Base-by-base conservation (phyloP, 2,113 vertebrate genomes). In the Caranx ignobilis region DNA sequence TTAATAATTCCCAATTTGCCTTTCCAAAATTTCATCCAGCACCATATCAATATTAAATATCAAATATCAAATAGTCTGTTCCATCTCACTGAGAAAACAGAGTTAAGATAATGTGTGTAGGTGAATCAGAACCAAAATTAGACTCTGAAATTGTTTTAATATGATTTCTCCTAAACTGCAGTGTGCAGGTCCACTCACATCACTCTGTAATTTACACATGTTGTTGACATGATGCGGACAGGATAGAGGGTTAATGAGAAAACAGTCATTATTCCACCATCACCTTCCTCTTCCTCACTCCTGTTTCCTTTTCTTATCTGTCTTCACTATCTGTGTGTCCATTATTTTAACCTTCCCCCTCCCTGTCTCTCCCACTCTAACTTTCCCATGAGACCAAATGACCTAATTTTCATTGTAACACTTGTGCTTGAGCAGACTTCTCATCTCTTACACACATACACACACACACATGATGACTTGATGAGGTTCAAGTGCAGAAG, bases 321-420 rank as follows among this genome's bases (percentile, higher is more conserved):
- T 45, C 19, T 63, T 81, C 26, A 11, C 57, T 37, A 66, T 72
- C 8, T 34, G 72, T 66, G 75, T 65, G 41, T 71, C 35, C 55
- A 59, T 5, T 85, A 39, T 57, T 45, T 60, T 76, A 82, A 71
- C 86, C 79, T 82, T 63, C 57, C 61, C 35, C 75, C 75, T 71
- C 48, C 70, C 71, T 19, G 37, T 73, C 79, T 64, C 77, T 79
- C 63, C 45, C 82, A 63, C 81, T 87, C 57, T 50, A 80, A 78
- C 77, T 72, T 86, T 81, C 88, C 84, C 87, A 57, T 32, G 77
- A 87, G 84, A 82, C 55, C 21, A 75, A 64, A 79, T 89, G 72
- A 78, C 84, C 60, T 70, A 7, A 72, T 91, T 92, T 84, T 79
- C 73, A 79, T 87, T 34, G 47, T 41, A 43, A 83, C 37, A 64